Evolutionary conservation across 2,888 invertebrate genomes (phyloP).

Genomic region (Apodemia zela): DNA sequence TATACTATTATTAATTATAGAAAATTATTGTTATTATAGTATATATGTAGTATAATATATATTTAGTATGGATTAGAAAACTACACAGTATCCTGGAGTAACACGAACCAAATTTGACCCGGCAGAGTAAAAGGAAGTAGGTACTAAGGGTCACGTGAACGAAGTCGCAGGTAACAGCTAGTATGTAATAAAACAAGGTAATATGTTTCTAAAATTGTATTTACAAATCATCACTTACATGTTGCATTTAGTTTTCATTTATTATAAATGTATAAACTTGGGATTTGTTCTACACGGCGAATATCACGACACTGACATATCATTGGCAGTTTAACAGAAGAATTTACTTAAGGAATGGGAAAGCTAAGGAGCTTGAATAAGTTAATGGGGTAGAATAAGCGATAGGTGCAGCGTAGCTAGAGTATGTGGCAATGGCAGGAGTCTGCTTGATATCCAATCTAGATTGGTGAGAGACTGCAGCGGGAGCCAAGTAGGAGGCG

Average conservation of each 20-base stretch:
- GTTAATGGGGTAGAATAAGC: constrained; percentile 35
- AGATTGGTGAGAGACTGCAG: constrained; percentile 47
- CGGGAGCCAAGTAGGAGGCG: constrained; percentile 43
- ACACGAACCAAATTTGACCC: too few relatives aligned
- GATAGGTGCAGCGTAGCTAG: constrained; percentile 35
- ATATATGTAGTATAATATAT: too few relatives aligned
- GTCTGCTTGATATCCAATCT: constrained; percentile 45
- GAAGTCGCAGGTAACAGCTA: too few relatives aligned
- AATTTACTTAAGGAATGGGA: constrained; percentile 28
- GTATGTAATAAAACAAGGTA: not conserved
- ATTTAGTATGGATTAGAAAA: too few relatives aligned
- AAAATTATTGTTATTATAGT: too few relatives aligned
- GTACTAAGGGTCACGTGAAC: too few relatives aligned
- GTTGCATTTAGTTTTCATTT: not conserved
- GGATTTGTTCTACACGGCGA: not conserved
- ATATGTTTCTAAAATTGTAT: not conserved
- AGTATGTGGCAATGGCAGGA: constrained; percentile 41
- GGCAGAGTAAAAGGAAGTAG: too few relatives aligned
- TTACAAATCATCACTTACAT: not conserved
- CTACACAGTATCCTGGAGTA: too few relatives aligned
- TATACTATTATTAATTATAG: too few relatives aligned
- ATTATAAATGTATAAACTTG: not conserved
- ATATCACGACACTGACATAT: not conserved
- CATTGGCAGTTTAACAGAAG: not conserved
- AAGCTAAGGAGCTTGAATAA: constrained; percentile 25